Conservation (phyloP, 2,113 vertebrate genomes). For the Myodes glareolus region DNA sequence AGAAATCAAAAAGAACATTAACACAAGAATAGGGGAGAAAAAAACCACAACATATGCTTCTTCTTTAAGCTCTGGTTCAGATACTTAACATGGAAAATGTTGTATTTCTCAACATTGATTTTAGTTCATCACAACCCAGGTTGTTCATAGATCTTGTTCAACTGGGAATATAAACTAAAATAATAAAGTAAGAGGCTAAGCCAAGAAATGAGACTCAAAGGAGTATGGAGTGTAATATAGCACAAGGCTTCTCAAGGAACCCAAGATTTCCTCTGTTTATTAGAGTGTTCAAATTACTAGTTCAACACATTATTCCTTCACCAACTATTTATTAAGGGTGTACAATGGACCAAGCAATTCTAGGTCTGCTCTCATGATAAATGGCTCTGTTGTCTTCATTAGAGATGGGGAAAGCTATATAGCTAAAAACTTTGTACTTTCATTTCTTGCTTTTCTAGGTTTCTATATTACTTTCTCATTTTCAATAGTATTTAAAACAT, state of each 20-base stretch:
- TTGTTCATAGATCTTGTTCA: slow-evolving; percentile 63
- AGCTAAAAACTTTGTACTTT: not conserved
- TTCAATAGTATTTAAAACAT: not conserved
- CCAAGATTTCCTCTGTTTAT: not conserved
- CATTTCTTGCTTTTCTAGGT: not conserved
- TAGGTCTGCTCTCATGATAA: not conserved
- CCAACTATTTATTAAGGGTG: slow-evolving; percentile 33
- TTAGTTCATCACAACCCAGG: slow-evolving; percentile 40
- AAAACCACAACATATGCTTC: not conserved
- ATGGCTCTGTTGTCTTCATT: slow-evolving; percentile 6
- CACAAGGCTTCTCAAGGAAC: not conserved
- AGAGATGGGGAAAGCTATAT: not conserved
- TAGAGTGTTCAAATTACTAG: not conserved
- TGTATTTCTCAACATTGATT: slow-evolving; percentile 66
- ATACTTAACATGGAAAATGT: slow-evolving; percentile 56
- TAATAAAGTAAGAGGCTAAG: slow-evolving; percentile 21
- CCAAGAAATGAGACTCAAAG: slow-evolving; percentile 34
- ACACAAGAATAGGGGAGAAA: not conserved
- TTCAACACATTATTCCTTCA: slow-evolving; percentile 18
- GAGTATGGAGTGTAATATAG: not conserved
- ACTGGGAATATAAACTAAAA: slow-evolving; percentile 39
- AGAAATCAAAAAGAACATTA: not conserved
- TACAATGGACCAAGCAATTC: not conserved
- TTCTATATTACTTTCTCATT: not conserved
- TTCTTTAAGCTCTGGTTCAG: slow-evolving; percentile 35